A percentile compares a stretch with the other conserved stretches of the same genome.
phyloP scores from a whole-genome alignment of 2,888 invertebrate species.

The Amphipoea oculea region DNA sequence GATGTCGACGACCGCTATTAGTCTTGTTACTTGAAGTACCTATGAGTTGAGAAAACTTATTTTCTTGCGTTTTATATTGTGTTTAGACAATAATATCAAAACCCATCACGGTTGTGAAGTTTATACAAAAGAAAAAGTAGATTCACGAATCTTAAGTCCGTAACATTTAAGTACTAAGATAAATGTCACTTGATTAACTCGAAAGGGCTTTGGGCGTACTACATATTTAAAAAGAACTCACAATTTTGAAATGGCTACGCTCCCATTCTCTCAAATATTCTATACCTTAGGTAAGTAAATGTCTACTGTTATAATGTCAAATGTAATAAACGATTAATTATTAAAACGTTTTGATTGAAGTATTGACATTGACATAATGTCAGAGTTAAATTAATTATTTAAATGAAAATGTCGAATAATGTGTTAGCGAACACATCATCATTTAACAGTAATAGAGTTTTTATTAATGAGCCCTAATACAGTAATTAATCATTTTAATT shows the following conservation, averaged over 20 bases:
- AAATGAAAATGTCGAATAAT: constrained; percentile 32
- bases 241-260: constrained; percentile 5
- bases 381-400: constrained; percentile 24
- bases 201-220: constrained; percentile 17
- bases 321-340: constrained; percentile 24
- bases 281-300: background rate
- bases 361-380: constrained; percentile 20
- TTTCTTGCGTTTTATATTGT: no score
- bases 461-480: constrained; percentile 39
- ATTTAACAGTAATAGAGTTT: constrained; percentile 41
- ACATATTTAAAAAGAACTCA: constrained; percentile 39
- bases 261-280: background rate
- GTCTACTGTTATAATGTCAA: constrained; percentile 6
- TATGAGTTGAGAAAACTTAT: no score
- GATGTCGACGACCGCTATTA: no score
- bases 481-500: constrained; percentile 46
- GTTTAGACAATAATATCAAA: no score
- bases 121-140: no score
- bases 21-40: no score
- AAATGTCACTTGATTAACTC: constrained; percentile 21
- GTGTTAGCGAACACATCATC: constrained; percentile 35
- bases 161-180: background rate
- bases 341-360: constrained; percentile 24
- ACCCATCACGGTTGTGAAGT: no score
- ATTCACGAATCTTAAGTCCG: background rate